phyloP scores from a whole-genome alignment of 1,140 invertebrate species.

The Hirudo medicinalis region DNA sequence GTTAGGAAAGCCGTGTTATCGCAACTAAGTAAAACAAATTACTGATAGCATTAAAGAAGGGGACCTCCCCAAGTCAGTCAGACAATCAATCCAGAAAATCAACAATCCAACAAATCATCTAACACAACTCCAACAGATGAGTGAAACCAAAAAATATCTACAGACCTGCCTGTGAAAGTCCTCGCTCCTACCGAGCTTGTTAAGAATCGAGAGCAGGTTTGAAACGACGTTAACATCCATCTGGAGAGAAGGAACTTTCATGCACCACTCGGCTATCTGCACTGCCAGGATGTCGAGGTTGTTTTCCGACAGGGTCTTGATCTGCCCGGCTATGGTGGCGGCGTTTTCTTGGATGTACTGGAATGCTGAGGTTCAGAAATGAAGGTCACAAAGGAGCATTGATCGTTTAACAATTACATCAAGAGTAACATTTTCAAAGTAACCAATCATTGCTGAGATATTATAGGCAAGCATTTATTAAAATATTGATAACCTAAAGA shows the following conservation, averaged over 20 bases:
- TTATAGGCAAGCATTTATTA: too few relatives aligned
- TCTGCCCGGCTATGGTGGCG: not conserved
- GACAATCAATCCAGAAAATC: not conserved
- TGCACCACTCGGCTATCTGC: not conserved
- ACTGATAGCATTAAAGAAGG: not conserved
- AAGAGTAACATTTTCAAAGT: too few relatives aligned
- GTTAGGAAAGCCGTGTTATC: not conserved
- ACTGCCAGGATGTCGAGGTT: not conserved
- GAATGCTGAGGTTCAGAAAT: too few relatives aligned
- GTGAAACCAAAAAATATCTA: not conserved
- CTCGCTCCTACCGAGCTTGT: constrained; percentile 7
- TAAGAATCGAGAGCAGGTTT: not conserved
- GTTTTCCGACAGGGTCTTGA: not conserved
- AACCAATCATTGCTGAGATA: too few relatives aligned
- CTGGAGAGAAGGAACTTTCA: not conserved
- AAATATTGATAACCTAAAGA: too few relatives aligned
- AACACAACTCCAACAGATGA: not conserved
- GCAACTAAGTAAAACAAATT: not conserved
- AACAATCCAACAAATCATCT: not conserved
- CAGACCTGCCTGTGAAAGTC: constrained; percentile 15
- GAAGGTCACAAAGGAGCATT: too few relatives aligned
- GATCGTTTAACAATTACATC: too few relatives aligned
- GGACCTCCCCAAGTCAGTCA: not conserved
- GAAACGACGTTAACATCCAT: constrained; percentile 4
- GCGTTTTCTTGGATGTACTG: constrained; percentile 3